phyloP scores from a whole-genome alignment of 2,888 invertebrate species.

The Oasisia sp. region DNA sequence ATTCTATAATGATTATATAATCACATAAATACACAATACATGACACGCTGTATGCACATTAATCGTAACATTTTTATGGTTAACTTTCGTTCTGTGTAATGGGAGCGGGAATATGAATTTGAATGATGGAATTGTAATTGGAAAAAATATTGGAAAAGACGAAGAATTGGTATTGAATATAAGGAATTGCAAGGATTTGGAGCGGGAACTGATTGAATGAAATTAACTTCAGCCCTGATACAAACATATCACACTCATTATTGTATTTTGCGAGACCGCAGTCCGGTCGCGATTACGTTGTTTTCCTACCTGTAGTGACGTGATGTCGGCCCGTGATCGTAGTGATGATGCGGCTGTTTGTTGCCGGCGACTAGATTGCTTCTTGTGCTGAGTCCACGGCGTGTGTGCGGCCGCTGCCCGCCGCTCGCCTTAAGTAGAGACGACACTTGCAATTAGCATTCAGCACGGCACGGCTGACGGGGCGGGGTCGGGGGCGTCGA shows the following conservation, averaged over 20 bases:
- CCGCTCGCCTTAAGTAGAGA: neutral
- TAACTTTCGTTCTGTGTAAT: too few relatives aligned
- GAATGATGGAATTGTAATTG: too few relatives aligned
- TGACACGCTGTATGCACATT: too few relatives aligned
- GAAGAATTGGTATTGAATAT: too few relatives aligned
- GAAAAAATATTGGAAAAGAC: too few relatives aligned
- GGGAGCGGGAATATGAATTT: too few relatives aligned
- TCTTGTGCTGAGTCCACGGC: neutral
- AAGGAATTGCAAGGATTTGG: too few relatives aligned
- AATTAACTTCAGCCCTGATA: too few relatives aligned
- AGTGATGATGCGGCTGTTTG: neutral
- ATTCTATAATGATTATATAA: too few relatives aligned
- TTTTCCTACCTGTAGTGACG: neutral
- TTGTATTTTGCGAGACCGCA: neutral
- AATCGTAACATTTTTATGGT: too few relatives aligned
- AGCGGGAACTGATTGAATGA: too few relatives aligned
- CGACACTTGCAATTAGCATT: neutral
- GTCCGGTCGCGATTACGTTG: neutral
- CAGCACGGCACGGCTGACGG: neutral
- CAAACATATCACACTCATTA: neutral
- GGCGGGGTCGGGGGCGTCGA: neutral
- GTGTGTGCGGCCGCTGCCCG: neutral
- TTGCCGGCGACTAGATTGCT: neutral
- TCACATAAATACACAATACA: too few relatives aligned
- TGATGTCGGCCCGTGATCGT: neutral